Evolutionary conservation across 2,888 invertebrate species (phyloP).

Genomic region (Malthinus flaveolus): DNA sequence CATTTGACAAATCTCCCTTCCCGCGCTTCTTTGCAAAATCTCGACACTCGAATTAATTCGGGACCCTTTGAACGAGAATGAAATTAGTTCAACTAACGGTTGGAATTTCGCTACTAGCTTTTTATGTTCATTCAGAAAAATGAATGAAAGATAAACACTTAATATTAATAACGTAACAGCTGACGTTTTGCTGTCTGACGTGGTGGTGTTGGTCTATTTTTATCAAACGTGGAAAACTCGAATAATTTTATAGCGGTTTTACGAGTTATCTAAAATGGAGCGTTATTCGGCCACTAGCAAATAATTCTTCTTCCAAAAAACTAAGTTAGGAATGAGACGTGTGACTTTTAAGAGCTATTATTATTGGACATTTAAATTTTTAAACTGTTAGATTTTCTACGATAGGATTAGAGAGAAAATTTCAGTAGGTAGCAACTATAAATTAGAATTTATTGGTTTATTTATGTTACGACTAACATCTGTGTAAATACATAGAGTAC

Average conservation of each 20-base stretch:
- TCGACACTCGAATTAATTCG: conserved; percentile 85
- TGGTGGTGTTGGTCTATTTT: background rate
- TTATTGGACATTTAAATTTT: too few relatives aligned
- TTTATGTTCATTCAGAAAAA: background rate
- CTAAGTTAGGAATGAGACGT: too few relatives aligned
- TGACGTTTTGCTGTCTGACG: background rate
- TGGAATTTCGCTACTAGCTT: background rate
- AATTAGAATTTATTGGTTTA: conserved; percentile 6
- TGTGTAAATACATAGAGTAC: background rate
- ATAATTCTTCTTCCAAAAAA: too few relatives aligned
- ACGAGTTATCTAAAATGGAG: too few relatives aligned
- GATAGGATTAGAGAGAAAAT: too few relatives aligned
- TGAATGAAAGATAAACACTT: background rate
- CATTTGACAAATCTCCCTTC: conserved; percentile 84
- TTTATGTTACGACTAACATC: background rate
- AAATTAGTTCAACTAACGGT: too few relatives aligned
- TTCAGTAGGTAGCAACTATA: background rate
- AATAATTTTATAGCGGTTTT: too few relatives aligned
- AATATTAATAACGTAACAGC: too few relatives aligned
- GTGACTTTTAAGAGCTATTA: too few relatives aligned
- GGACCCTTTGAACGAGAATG: conserved; percentile 65
- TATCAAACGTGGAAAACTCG: background rate
- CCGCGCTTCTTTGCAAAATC: conserved; percentile 87
- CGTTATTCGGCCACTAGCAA: too few relatives aligned
- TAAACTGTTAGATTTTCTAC: too few relatives aligned